These are phyloP conservation scores for Eublepharis macularius DNA, from an alignment of 2,113 vertebrate genomes.

Conservation along the genomic window DNA sequence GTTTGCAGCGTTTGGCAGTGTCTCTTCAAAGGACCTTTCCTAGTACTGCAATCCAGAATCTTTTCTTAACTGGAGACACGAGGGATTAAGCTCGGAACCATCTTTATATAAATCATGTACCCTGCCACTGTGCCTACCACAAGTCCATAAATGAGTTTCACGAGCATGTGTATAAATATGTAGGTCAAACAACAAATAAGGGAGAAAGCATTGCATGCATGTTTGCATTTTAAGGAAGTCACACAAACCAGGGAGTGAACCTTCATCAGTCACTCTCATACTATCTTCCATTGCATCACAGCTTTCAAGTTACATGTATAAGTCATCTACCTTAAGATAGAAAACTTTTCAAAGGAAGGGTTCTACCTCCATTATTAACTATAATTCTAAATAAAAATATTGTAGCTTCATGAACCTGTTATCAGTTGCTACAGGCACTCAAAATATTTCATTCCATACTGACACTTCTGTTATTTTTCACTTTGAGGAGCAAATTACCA, in stretches of 20 bases:
- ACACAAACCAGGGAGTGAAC: background rate
- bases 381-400: background rate
- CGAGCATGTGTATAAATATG: background rate
- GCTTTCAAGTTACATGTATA: rapidly evolving
- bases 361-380: background rate
- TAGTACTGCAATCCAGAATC: no score
- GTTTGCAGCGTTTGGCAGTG: no score
- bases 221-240: background rate
- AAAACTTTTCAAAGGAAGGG: background rate
- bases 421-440: background rate
- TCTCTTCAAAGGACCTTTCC: no score
- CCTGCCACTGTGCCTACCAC: no score
- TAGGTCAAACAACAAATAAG: background rate
- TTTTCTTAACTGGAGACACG: no score
- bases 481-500: background rate
- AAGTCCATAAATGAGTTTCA: no score
- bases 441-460: background rate
- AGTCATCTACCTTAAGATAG: rapidly evolving
- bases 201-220: background rate
- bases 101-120: no score
- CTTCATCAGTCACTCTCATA: background rate
- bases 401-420: background rate
- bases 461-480: background rate
- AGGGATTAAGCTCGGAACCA: no score
- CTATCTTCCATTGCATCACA: background rate